Evolutionary conservation across 2,113 vertebrate species (phyloP).

Genomic region (Hypomesus transpacificus): DNA sequence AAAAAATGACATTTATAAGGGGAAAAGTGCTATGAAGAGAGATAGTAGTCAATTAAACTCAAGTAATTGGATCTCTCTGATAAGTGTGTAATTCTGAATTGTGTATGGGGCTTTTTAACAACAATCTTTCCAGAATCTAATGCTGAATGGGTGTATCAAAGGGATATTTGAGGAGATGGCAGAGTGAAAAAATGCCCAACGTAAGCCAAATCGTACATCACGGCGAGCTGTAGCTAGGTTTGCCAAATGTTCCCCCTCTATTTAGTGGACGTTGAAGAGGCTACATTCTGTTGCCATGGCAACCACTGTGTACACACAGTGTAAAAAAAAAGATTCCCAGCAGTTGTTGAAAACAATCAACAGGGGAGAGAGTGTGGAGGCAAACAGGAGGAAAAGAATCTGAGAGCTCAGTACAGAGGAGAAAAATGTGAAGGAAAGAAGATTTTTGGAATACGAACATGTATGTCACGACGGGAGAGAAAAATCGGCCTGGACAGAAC

Average conservation of each 20-base stretch:
- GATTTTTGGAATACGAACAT: not conserved
- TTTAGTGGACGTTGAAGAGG: slow-evolving; percentile 1
- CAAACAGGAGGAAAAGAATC: not conserved
- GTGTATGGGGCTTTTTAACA: too few species aligned
- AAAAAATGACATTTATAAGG: slow-evolving; percentile 66
- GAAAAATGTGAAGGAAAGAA: not conserved
- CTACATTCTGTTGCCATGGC: not conserved
- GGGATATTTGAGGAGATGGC: too few species aligned
- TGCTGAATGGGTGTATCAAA: too few species aligned
- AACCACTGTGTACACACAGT: not conserved
- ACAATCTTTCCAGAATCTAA: too few species aligned
- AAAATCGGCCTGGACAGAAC: too few species aligned
- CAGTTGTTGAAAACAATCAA: slow-evolving; percentile 17
- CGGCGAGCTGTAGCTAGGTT: not conserved
- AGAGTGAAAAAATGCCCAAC: not conserved
- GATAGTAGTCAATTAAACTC: too few species aligned
- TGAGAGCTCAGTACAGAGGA: not conserved
- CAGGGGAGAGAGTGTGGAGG: too few species aligned
- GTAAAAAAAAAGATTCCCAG: not conserved
- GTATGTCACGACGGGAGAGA: too few species aligned
- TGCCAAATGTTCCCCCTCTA: not conserved
- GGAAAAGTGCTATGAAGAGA: slow-evolving; percentile 59
- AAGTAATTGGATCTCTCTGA: slow-evolving; percentile 9
- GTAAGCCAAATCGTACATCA: slow-evolving; percentile 4
- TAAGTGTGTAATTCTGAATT: slow-evolving; percentile 32